Evolutionary conservation across 37 sponge, comb jelly and placozoan genomes (phyloP).

Genomic region (Beroe ovata): DNA sequence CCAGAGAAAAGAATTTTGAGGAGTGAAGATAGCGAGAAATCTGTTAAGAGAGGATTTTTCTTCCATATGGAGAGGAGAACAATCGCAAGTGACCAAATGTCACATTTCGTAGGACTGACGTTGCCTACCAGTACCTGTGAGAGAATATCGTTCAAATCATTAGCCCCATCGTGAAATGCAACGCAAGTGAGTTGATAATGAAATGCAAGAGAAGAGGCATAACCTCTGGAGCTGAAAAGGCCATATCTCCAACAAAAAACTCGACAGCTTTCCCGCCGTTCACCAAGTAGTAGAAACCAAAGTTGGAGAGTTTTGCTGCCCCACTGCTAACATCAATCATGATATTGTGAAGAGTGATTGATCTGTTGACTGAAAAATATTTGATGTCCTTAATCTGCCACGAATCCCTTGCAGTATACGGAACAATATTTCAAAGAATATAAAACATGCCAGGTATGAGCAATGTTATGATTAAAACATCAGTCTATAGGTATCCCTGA

Average conservation of each 20-base stretch:
- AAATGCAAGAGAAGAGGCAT: too few species aligned
- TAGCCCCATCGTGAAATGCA: too few species aligned
- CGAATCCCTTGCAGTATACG: too few species aligned
- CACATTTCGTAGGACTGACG: conserved; percentile 13
- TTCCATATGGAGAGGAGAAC: not conserved
- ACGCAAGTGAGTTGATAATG: too few species aligned
- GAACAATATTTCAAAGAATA: too few species aligned
- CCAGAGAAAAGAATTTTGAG: conserved; percentile 15
- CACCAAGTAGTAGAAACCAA: conserved; percentile 86
- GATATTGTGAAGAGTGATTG: conserved; percentile 4
- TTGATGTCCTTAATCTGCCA: too few species aligned
- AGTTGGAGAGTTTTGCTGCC: conserved; percentile 79
- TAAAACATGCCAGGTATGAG: too few species aligned
- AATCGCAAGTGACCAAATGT: conserved; percentile 51
- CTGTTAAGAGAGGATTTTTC: not conserved
- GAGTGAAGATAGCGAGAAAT: not conserved
- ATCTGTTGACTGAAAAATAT: conserved; percentile 55
- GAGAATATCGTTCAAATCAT: too few species aligned
- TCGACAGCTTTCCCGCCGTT: conserved; percentile 74
- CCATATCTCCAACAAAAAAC: conserved; percentile 78
- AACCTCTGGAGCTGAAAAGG: conserved; percentile 61
- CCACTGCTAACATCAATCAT: conserved; percentile 66
- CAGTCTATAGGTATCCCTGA: not conserved
- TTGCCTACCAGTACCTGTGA: conserved; percentile 14
- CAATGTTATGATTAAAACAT: not conserved